Base-by-base conservation (phyloP, 2,888 invertebrate species). In the Drosophila setosimentum region DNA sequence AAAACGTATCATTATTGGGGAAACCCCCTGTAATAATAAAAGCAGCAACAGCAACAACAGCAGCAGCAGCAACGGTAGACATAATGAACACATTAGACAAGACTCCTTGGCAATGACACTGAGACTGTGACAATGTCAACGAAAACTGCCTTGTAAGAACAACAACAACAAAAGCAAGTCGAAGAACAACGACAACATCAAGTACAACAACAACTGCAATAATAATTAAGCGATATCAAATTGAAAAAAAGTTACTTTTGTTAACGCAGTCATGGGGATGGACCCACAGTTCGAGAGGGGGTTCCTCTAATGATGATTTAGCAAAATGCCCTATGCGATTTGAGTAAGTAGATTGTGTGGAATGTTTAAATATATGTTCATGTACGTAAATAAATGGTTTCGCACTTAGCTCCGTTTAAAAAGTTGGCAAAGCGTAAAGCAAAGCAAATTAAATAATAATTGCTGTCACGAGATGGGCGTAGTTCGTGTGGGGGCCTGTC, bases 201-300 rank as follows among this genome's bases (percentile, higher is more conserved):
- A 24, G 24, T 45, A 40, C 69, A 72, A 77, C 75, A 78, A 74
- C 69, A 76, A 68, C 59, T 55, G 55, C 58, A 61, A 82, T 81
- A 89, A 80, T 87, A 86, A 86, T 86, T 89, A 86, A 86, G 83
- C 82, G 76, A 87, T 80, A 89, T 85, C 69, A 89, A 86, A 86
- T 86, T 86, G 89, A 89, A 89, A 85, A 84, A 89, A 83, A 77
- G 77, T 84, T 72, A 74, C 76, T 76, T 80, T 83, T 59, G n/a
- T 59, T 54, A 48, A 66, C 80, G 70, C 87, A 76, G 72, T 64
- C 78, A 66, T 66, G 57, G 50, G 27, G 29, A n/a, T n/a, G n/a
- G 37, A 48, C 27, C 30, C 16, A 30, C 29, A 35, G 32, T 64
- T 32, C 50, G 16, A 16, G 32, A 21, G 13, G 33, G 30, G 54